phyloP scores from a whole-genome alignment of 2,888 invertebrate genomes.

The Blomia tropicalis region DNA sequence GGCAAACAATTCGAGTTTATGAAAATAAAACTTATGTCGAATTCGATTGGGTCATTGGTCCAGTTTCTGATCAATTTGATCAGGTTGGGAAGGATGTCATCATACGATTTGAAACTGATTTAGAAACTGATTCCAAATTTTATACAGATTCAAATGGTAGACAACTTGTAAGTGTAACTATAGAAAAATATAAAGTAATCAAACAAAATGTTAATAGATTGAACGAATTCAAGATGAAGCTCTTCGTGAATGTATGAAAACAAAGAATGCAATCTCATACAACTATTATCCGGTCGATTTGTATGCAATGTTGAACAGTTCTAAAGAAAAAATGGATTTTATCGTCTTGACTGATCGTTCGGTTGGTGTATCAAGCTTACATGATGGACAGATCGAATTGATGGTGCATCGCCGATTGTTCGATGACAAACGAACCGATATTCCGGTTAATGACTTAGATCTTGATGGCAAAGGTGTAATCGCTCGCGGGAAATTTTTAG shows the following conservation, averaged over 20 bases:
- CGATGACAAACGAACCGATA: slow-evolving; percentile 42
- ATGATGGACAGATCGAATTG: slow-evolving; percentile 56
- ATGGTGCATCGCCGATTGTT: slow-evolving; percentile 71
- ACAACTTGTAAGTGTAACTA: slow-evolving; percentile 43
- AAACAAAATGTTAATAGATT: too few species aligned
- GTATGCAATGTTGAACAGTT: slow-evolving; percentile 32
- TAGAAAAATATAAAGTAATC: too few species aligned
- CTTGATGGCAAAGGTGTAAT: background rate
- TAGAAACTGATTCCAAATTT: slow-evolving; percentile 49
- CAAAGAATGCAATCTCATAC: slow-evolving; percentile 44
- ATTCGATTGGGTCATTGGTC: slow-evolving; percentile 44
- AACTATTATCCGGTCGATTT: slow-evolving; percentile 1
- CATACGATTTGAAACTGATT: slow-evolving; percentile 49
- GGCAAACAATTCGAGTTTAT: slow-evolving; percentile 54
- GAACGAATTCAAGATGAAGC: background rate
- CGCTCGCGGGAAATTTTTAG: background rate
- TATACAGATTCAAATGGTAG: slow-evolving; percentile 88
- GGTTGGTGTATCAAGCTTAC: slow-evolving; percentile 60
- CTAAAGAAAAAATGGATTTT: slow-evolving; percentile 32
- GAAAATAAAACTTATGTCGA: slow-evolving; percentile 41
- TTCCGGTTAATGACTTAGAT: background rate
- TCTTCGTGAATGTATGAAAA: background rate
- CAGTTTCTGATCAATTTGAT: slow-evolving; percentile 38
- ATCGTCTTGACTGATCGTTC: slow-evolving; percentile 56
- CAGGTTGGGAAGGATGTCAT: slow-evolving; percentile 64